These are phyloP conservation scores for Callocephalon fimbriatum DNA, from an alignment of 2,113 vertebrate species.

Conservation along the genomic window DNA sequence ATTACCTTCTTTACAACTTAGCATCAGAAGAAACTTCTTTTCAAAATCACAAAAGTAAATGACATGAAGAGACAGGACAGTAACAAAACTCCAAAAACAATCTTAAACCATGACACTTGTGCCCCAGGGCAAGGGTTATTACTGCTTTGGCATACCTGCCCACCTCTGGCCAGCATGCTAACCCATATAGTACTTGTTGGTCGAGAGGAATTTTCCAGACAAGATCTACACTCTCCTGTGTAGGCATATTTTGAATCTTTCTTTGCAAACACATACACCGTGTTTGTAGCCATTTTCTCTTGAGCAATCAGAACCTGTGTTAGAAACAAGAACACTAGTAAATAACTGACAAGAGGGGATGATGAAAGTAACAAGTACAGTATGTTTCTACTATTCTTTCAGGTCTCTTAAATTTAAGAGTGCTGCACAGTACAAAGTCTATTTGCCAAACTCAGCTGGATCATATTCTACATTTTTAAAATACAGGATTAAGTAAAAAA, in stretches of 20 bases:
- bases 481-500: background rate
- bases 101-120: background rate
- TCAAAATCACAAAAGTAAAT: background rate
- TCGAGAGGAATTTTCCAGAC: slow-evolving; percentile 96
- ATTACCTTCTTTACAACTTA: background rate
- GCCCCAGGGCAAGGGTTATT: background rate
- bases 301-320: slow-evolving; percentile 95
- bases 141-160: slow-evolving; percentile 83
- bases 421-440: background rate
- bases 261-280: slow-evolving; percentile 98
- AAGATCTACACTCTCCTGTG: slow-evolving; percentile 95
- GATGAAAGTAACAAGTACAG: background rate
- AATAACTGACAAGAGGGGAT: background rate
- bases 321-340: background rate
- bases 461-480: background rate
- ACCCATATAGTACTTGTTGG: slow-evolving; percentile 99
- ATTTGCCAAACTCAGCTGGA: background rate
- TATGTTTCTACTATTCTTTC: background rate
- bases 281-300: slow-evolving; percentile 99
- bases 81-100: background rate
- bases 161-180: slow-evolving; percentile 98
- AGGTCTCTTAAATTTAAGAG: background rate
- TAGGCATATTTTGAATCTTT: slow-evolving; percentile 99
- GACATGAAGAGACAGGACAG: background rate
- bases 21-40: background rate